Evolutionary conservation across 2,888 invertebrate species (phyloP), one percentile per base, ranked within the genome.

Genomic region (Caenorhabditis parvicauda): DNA sequence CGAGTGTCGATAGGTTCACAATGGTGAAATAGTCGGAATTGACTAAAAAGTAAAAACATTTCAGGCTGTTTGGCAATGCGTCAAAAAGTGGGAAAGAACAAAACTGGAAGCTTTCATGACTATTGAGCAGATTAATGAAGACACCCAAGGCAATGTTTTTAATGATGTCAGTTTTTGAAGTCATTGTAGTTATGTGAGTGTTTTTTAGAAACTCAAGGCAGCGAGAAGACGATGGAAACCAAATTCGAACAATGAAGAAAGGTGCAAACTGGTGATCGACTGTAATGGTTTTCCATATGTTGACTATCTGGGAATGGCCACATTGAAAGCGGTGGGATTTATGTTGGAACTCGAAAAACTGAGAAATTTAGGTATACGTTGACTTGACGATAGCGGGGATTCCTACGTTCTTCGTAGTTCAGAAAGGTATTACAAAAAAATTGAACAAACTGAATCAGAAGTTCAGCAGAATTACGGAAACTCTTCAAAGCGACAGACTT

Each of bases 261-360:
- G 67, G 24, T 63, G 68, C 32, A 70, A 65, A 35, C 47, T 79
- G 38, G 72, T 79, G 6, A 76, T 79, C 35, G 79, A 79, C 47
- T 79, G 79, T 54, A 68, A 72, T 3, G 74, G 77, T 35, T 79
- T 79, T 45, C 76, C 76, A 2, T 79, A 77, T 54, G 72, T 79
- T 14, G 79, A 79, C 52, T 76, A 74, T 54, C 49, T 70, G 37
- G 75, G 76, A 6, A 35, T 75, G 14, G 57, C 59, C 5, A 77
- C 76, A 2, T 41, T 79, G 37, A 79, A 66, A 57, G 54, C 46
- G 45, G 65, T 52, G 3, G 45, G 14, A 44, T 44, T 9, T 21
- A 9, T 29, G 4, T n/a, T 9, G 14, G 12, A 2, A 9, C 17
- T 21, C 22, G 12, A 2, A 5, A 1, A 2, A 54, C 12, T 29